Percentiles rank a stretch among this genome's conserved stretches.
These are phyloP conservation scores for Agrotis segetum DNA, from an alignment of 2,888 invertebrate genomes.

Conservation along the genomic window DNA sequence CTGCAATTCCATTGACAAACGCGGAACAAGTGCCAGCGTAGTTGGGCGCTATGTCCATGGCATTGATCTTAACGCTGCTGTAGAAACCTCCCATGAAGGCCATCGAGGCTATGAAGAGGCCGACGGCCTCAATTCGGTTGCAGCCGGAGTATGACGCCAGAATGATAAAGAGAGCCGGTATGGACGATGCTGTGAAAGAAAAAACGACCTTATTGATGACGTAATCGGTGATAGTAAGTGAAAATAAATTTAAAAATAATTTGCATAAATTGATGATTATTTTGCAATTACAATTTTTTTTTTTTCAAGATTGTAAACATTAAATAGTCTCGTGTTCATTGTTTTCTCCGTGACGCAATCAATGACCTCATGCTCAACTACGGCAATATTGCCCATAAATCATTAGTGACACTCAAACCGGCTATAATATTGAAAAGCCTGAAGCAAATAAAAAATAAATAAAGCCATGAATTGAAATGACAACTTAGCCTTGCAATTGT, in stretches of 20 bases:
- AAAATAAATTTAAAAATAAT: too few relatives aligned
- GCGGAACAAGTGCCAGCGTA: constrained; percentile 92
- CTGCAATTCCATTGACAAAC: constrained; percentile 92
- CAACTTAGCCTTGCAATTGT: background rate
- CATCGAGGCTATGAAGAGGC: constrained; percentile 92
- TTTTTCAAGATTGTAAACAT: too few relatives aligned
- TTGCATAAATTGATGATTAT: background rate
- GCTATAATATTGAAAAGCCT: background rate
- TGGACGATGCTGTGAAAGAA: constrained; percentile 89
- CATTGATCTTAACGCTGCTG: constrained; percentile 93
- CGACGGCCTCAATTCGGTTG: constrained; percentile 85
- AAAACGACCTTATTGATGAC: constrained; percentile 44
- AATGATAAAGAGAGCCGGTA: constrained; percentile 92
- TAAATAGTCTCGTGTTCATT: too few relatives aligned
- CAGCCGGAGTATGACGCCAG: constrained; percentile 92
- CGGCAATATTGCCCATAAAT: background rate
- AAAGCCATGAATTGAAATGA: background rate
- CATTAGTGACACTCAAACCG: background rate
- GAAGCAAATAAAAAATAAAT: background rate
- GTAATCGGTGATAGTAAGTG: background rate
- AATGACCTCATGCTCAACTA: background rate
- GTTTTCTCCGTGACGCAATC: too few relatives aligned
- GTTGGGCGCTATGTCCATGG: constrained; percentile 92
- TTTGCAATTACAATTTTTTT: background rate
- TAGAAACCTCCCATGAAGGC: constrained; percentile 93